Evolutionary conservation across 23 tunicate genomes (phyloP).

Genomic region (Styela clava): DNA sequence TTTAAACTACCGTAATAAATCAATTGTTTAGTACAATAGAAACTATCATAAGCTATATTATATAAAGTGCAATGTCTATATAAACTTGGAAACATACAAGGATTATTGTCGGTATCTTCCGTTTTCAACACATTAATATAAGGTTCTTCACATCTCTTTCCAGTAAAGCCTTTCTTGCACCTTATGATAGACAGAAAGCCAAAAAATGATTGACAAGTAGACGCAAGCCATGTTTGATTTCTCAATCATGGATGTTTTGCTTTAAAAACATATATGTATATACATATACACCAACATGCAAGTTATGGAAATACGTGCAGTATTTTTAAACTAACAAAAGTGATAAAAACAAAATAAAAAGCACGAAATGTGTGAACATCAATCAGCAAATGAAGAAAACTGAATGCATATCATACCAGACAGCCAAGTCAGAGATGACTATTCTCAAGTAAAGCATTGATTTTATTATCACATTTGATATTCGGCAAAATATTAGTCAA

Average conservation of each 20-base stretch:
- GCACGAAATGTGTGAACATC: background rate
- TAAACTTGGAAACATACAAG: conserved; percentile 7
- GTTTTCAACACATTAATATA: background rate
- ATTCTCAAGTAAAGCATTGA: too few relatives aligned
- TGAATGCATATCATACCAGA: conserved; percentile 8
- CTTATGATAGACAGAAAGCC: conserved; percentile 27
- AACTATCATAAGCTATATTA: too few relatives aligned
- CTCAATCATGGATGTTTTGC: background rate
- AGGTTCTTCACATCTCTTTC: conserved; percentile 16
- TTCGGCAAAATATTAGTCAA: too few relatives aligned
- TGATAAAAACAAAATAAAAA: too few relatives aligned
- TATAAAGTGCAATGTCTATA: too few relatives aligned
- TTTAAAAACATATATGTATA: background rate
- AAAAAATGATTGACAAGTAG: background rate
- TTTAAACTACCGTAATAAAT: too few relatives aligned
- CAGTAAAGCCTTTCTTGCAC: conserved; percentile 27
- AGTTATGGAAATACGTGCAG: background rate
- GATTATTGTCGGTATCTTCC: background rate
- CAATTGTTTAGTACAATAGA: too few relatives aligned
- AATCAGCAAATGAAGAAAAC: background rate
- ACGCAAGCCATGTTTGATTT: background rate
- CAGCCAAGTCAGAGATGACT: background rate
- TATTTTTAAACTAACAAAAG: too few relatives aligned
- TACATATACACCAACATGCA: background rate
- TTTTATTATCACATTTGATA: background rate